These are phyloP conservation scores for Epicauta chinensis DNA, from an alignment of 1,140 invertebrate species.

Conservation along the genomic window DNA sequence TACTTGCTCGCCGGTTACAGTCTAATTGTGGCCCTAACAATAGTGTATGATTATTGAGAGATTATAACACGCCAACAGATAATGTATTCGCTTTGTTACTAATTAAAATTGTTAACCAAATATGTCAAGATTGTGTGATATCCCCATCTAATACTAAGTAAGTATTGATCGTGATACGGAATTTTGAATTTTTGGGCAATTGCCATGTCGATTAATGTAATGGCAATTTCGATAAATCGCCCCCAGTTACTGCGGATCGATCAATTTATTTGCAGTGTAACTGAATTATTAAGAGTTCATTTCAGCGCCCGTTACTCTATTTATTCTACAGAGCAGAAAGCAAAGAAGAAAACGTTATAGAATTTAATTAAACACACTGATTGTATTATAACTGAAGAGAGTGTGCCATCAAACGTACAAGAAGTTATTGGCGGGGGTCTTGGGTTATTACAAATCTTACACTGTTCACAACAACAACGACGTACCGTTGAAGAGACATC, in stretches of 20 bases:
- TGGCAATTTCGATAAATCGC: no score
- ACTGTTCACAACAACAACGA: constrained; percentile 1
- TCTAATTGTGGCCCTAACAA: background rate
- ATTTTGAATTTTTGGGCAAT: no score
- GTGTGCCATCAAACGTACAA: constrained; percentile 7
- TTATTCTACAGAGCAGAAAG: constrained; percentile 21
- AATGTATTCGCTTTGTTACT: background rate
- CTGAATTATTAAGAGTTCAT: no score
- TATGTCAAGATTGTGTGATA: no score
- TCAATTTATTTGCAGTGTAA: background rate
- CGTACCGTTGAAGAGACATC: constrained; percentile 4
- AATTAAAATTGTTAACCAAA: background rate
- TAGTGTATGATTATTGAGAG: background rate
- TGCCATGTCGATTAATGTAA: no score
- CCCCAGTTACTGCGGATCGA: background rate
- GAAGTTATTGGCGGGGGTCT: background rate
- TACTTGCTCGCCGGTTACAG: background rate
- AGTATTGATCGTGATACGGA: no score
- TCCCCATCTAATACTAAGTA: no score
- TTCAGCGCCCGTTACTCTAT: constrained; percentile 18
- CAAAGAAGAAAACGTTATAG: constrained; percentile 36
- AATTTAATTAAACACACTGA: constrained; percentile 32
- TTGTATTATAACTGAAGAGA: constrained; percentile 1
- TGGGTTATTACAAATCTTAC: constrained; percentile 6
- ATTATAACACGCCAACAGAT: background rate